A percentile compares a stretch with the other conserved stretches of the same genome.
Evolutionary conservation across 1,140 invertebrate species (phyloP).

Genomic region (Anoplophora glabripennis): DNA sequence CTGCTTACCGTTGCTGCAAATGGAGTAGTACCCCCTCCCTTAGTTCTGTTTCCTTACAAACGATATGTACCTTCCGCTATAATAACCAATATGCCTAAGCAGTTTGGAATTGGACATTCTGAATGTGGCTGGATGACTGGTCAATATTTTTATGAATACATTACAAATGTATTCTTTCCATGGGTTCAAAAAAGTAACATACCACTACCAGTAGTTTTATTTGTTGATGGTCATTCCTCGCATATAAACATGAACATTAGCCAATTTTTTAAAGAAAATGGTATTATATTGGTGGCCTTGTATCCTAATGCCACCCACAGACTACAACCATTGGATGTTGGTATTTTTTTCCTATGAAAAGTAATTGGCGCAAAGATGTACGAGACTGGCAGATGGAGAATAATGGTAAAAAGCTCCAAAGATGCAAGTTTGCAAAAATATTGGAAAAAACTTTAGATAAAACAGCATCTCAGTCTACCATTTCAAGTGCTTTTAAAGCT

Average conservation of each 20-base stretch:
- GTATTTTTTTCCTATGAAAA: constrained; percentile 46
- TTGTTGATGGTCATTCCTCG: constrained; percentile 49
- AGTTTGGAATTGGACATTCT: constrained; percentile 34
- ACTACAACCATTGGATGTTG: constrained; percentile 49
- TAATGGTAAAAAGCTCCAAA: constrained; percentile 9
- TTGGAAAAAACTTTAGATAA: constrained; percentile 15
- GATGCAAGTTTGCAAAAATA: constrained; percentile 8
- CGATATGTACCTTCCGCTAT: background rate
- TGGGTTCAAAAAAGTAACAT: constrained; percentile 34
- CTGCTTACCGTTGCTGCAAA: constrained; percentile 40
- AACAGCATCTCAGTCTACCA: background rate
- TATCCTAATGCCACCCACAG: constrained; percentile 50
- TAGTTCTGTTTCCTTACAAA: constrained; percentile 14
- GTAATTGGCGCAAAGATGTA: constrained; percentile 37
- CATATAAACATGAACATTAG: constrained; percentile 43
- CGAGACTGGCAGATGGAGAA: constrained; percentile 34
- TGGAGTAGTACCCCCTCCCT: constrained; percentile 38
- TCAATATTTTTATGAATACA: constrained; percentile 49
- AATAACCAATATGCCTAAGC: background rate
- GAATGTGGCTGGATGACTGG: constrained; percentile 49
- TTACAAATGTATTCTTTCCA: constrained; percentile 45
- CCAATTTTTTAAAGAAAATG: constrained; percentile 46
- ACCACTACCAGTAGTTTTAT: constrained; percentile 43
- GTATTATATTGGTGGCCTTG: constrained; percentile 46
- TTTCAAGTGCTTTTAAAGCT: constrained; percentile 4